These are phyloP conservation scores for Phrynocephalus guinanensis DNA, from an alignment of 2,797 vertebrate species.

Conservation along the genomic window DNA sequence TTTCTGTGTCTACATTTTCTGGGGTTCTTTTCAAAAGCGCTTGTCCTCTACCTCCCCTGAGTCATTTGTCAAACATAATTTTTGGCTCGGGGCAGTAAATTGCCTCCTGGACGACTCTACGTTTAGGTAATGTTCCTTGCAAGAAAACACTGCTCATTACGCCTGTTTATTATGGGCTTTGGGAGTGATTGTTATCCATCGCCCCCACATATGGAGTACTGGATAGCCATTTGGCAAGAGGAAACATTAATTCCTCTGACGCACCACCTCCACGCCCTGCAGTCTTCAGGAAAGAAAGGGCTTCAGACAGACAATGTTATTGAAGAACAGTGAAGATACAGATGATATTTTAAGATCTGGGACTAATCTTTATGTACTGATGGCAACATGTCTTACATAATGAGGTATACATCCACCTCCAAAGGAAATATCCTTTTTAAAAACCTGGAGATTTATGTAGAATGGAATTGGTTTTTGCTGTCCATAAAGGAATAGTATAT, in stretches of 20 bases:
- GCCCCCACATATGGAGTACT: neutral
- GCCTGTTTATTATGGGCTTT: constrained; percentile 31
- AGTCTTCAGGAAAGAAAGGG: neutral
- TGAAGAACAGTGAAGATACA: neutral
- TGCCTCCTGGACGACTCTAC: constrained; percentile 55
- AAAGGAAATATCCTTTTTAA: neutral
- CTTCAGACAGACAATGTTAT: neutral
- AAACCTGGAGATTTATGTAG: neutral
- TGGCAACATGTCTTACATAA: neutral
- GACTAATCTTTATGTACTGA: neutral
- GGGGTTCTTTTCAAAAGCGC: constrained; percentile 52
- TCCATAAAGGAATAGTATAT: neutral
- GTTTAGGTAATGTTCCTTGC: constrained; percentile 33
- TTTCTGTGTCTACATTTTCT: constrained; percentile 75
- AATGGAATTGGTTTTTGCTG: neutral
- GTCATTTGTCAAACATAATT: constrained; percentile 79
- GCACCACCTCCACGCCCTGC: neutral
- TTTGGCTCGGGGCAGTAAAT: constrained; percentile 68
- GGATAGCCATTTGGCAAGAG: neutral
- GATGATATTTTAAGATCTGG: neutral
- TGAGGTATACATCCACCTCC: neutral
- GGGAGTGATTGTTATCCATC: constrained; percentile 24
- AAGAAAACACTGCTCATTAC: constrained; percentile 40
- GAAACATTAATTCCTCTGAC: constrained; percentile 20
- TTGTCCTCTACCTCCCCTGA: constrained; percentile 72